Evolutionary conservation across 1,140 invertebrate species (phyloP).

Genomic region (Holcopasites calliopsidis): DNA sequence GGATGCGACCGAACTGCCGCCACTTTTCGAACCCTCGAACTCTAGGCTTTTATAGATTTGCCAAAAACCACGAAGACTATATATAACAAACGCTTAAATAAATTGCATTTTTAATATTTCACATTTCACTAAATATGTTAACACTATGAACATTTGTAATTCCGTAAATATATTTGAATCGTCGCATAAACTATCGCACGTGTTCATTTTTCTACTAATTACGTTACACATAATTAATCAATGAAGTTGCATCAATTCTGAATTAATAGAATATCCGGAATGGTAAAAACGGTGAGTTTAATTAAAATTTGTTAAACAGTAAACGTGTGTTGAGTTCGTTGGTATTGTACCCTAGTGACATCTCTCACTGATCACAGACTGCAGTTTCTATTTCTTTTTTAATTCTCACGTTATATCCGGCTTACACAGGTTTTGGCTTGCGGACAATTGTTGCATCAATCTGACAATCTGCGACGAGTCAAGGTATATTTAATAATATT

Average conservation of each 20-base stretch:
- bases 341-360: conserved; percentile 18
- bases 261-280: background rate
- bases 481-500: conserved; percentile 44
- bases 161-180: no score
- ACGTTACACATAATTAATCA: background rate
- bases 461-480: conserved; percentile 26
- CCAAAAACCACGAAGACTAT: background rate
- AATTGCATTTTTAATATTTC: background rate
- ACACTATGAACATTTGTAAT: background rate
- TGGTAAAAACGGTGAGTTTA: background rate
- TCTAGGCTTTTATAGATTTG: background rate
- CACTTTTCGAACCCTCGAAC: background rate
- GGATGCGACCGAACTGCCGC: background rate
- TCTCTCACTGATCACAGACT: conserved; percentile 2
- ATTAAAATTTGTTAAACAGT: background rate
- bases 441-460: conserved; percentile 40
- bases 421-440: conserved; percentile 29
- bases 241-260: background rate
- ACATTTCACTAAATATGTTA: background rate
- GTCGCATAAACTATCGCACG: no score
- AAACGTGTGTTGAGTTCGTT: conserved; percentile 7
- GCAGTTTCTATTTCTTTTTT: conserved; percentile 23
- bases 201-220: no score
- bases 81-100: background rate
- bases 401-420: conserved; percentile 39